A percentile compares a stretch with the other conserved stretches of the same genome.
Conservation (phyloP, 2,888 invertebrate genomes). For the Entomobrya proxima region DNA sequence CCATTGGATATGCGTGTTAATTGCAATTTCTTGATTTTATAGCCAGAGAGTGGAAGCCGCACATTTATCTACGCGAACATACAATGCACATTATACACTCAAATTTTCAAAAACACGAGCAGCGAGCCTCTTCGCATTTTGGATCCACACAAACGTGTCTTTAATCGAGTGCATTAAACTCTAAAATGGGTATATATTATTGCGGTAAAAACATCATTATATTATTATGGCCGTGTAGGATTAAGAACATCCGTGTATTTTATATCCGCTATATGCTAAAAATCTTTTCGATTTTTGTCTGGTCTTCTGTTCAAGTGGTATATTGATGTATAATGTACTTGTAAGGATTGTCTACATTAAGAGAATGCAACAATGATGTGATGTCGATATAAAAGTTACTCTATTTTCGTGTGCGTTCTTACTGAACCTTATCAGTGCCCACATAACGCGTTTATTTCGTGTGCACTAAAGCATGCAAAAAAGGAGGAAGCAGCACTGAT, state of each 20-base stretch:
- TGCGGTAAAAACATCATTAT: not conserved
- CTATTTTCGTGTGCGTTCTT: too few species aligned
- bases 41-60: too few species aligned
- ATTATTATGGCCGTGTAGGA: not conserved
- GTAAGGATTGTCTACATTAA: too few species aligned
- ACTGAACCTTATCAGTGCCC: not conserved
- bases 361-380: not conserved
- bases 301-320: not conserved
- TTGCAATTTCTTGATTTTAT: too few species aligned
- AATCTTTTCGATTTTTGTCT: not conserved
- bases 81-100: too few species aligned
- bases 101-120: too few species aligned
- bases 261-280: too few species aligned
- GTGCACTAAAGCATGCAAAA: not conserved
- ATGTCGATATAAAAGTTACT: too few species aligned
- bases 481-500: not conserved
- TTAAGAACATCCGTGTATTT: not conserved
- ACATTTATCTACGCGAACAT: too few species aligned
- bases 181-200: not conserved
- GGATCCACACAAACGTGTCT: too few species aligned
- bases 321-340: not conserved
- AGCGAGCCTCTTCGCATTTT: too few species aligned
- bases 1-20: too few species aligned
- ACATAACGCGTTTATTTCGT: not conserved
- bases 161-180: constrained; percentile 14